Base-by-base conservation (phyloP, 2,113 vertebrate genomes). In the Canis aureus region DNA sequence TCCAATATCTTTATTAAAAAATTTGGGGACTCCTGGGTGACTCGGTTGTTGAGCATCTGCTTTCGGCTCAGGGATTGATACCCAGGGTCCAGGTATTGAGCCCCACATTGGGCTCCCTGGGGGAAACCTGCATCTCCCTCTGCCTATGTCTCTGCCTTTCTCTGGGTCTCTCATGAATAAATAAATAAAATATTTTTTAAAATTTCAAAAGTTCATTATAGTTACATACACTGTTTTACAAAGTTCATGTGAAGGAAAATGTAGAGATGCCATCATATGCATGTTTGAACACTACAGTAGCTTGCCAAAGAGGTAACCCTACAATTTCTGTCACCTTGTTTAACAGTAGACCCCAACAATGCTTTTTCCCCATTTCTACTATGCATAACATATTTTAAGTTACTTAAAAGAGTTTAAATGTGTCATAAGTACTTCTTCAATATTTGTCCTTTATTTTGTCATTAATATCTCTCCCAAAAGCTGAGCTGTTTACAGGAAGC, bases 1-100 rank as follows among this genome's bases (percentile, higher is more conserved):
- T 96, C 96, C 69, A 98, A 87, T 73, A 95, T 43, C 98, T 99
- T 99, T 99, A 99, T 99, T 99, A 99, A 97, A 92, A 99, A 99
- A 99, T 98, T 98, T 98, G 6, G 43, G 43, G 43, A 43, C 43
- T 7, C 43, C 43, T 43, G 43, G 7, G 43, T 43, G 43, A 43
- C 43, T 43, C 7, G 43, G 43, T 43, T 43, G 43, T 43, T 7
- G 43, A 43, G 43, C 43, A 43, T 43, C 43, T 43, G 43, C 43
- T 43, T 43, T 43, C 1, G 43, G 43, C 43, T 43, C 43, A 43
- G 43, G 43, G 43, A 6, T 0, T 43, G 43, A 7, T 43, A 43
- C 43, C 43, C 43, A 43, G 43, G 43, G 43, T 43, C 43, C 43
- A 43, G 43, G 43, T 43, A 43, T 43, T 43, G 43, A 43, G 43